Conservation (phyloP, 2,888 invertebrate species). For the Lissocephala sabroskyi region DNA sequence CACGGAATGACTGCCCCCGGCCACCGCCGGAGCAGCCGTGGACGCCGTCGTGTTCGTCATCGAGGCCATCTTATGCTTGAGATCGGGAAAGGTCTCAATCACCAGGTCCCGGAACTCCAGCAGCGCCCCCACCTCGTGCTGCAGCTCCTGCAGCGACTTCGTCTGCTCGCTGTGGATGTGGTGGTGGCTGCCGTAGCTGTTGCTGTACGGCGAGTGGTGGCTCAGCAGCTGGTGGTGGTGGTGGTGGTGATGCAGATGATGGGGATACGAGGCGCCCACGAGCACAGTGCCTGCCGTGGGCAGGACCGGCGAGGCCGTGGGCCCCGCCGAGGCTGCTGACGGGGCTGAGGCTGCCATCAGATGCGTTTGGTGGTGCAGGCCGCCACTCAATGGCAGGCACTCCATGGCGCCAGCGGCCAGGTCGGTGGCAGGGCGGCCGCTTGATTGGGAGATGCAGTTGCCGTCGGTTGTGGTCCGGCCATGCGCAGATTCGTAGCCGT, state of each 20-base stretch:
- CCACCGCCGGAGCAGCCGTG: conserved; percentile 48
- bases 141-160: conserved; percentile 92
- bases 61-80: conserved; percentile 88
- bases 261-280: conserved; percentile 63
- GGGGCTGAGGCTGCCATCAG: no score
- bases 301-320: conserved; percentile 25
- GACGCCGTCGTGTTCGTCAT: conserved; percentile 72
- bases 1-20: conserved; percentile 23
- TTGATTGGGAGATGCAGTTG: no score
- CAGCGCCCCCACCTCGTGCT: conserved; percentile 93
- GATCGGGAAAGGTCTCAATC: conserved; percentile 94
- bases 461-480: conserved; percentile 43
- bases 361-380: conserved; percentile 49
- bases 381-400: conserved; percentile 83
- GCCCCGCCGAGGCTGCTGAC: conserved; percentile 23
- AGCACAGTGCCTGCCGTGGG: conserved; percentile 62
- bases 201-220: conserved; percentile 65
- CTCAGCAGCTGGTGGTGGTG: conserved; percentile 53
- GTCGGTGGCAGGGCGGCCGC: conserved; percentile 34
- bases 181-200: conserved; percentile 80
- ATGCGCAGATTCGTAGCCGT: conserved; percentile 56
- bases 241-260: conserved; percentile 64
- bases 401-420: conserved; percentile 77
- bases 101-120: conserved; percentile 94
- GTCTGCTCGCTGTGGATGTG: conserved; percentile 84